phyloP scores from a whole-genome alignment of 1,140 invertebrate genomes.

The Anastrepha obliqua region DNA sequence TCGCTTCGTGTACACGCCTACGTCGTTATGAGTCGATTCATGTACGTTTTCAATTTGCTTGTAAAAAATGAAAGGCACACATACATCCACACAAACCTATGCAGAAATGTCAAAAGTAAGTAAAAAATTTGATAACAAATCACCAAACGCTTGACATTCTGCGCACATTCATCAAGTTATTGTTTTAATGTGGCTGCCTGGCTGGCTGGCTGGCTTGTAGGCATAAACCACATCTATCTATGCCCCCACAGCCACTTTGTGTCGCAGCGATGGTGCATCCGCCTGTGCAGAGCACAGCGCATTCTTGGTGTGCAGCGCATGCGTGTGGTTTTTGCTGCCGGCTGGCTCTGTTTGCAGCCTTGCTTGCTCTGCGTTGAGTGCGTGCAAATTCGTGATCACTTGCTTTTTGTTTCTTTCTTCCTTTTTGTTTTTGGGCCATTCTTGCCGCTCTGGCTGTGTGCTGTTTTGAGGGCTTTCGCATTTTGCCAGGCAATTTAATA shows the following conservation, averaged over 20 bases:
- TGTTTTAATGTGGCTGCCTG: conserved; percentile 9
- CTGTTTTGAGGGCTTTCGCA: not conserved
- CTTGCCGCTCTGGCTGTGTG: not conserved
- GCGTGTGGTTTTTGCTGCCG: conserved; percentile 14
- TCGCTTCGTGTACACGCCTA: not conserved
- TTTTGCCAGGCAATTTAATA: conserved; percentile 54
- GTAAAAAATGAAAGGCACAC: not conserved
- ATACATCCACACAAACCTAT: not conserved
- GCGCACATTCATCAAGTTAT: conserved; percentile 39
- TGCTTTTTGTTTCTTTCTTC: not conserved
- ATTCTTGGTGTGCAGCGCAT: not conserved
- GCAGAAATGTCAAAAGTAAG: conserved; percentile 63
- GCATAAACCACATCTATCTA: conserved; percentile 1
- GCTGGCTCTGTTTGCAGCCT: not conserved
- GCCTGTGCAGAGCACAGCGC: not conserved
- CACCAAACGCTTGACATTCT: conserved; percentile 44
- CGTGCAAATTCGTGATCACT: conserved; percentile 6
- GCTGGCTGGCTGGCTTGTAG: not conserved
- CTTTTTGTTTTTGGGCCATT: not conserved
- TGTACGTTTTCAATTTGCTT: not conserved
- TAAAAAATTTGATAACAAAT: conserved; percentile 59
- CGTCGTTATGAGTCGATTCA: not conserved
- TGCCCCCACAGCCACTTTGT: not conserved
- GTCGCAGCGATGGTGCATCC: not conserved
- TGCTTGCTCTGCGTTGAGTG: not conserved